Base-by-base conservation (phyloP, 2,888 invertebrate genomes). In the Luperina nickerlii region DNA sequence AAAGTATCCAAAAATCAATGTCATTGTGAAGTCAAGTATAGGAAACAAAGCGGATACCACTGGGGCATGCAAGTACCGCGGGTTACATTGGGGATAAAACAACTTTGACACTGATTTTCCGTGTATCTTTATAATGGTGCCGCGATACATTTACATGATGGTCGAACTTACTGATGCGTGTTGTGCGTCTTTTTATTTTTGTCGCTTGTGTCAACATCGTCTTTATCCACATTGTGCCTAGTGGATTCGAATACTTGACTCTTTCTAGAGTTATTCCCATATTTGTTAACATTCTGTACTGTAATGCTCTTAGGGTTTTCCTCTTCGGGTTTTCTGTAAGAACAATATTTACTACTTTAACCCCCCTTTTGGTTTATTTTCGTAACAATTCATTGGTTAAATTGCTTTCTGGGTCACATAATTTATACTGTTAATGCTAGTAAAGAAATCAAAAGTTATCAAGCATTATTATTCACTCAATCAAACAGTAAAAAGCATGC, bases 161-260 rank as follows among this genome's bases (percentile, higher is more conserved):
- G 79, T 88, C 81, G 82, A 84, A 96, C 96, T 97, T 97, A 97
- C 96, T 95, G 96, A 91, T 95, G 91, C 89, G 84, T 93, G 91
- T 89, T 90, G 93, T 94, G 94, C 78, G 92, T 91, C 93, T 96
- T 97, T 95, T 95, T 96, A 94, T 92, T 95, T 96, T 97, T 98
- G 88, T 98, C 98, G 87, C 97, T 98, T 54, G 98, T 97, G 73
- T 98, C 98, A 92, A 98, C 97, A 94, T 98, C 98, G 90, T 98
- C 98, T 91, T 98, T 97, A 87, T 98, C 98, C 84, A 98, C 97
- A 77, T 98, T 98, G 96, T 97, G 98, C 90, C 98, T 95, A 83
- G 98, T 97, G 79, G 98, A 97, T 94, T 98, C 98, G 91, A 98
- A 98, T 86, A 98, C 97, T 92, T 98, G 97, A 89, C 97, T 97